Base-by-base conservation (phyloP, 2,797 vertebrate genomes). In the Ibycter americanus region DNA sequence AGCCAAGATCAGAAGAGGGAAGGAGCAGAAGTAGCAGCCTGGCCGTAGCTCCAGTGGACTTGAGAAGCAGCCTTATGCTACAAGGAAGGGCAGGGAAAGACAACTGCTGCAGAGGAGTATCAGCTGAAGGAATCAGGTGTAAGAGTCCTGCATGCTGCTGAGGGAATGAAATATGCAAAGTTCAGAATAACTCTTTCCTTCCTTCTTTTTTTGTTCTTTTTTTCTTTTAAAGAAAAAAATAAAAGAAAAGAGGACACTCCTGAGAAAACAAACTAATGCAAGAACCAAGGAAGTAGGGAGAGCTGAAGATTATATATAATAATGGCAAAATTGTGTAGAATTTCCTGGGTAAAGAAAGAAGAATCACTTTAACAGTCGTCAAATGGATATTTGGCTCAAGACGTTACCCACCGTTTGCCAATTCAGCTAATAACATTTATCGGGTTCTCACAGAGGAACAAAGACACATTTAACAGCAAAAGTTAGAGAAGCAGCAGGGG, bases 381-480 rank as follows among this genome's bases (percentile, higher is more conserved):
- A 93, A 92, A 93, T 3, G 1, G 81, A 66, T 77, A 76, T 77
- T 93, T 94, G 92, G 84, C 92, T 96, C 73, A 59, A 83, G 74
- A 87, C 1, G 5, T 80, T 84, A 83, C 62, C 31, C 74, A 73
- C 29, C 26, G 32, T 73, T 91, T 92, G 91, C 87, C 89, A 93
- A 14, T 87, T 83, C 84, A 88, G 87, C 82, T 85, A 85, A 92
- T 91, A 83, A 83, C 11, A 0, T 71, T 80, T 92, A 32, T 88
- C 71, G 81, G 61, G 78, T 63, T 80, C 83, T 91, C 76, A 74
- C 0, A 85, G 61, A 86, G 46, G 90, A 97, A 96, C 87, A 96
- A 93, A 96, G 95, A 89, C 82, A 76, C 67, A 62, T 92, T 95
- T 83, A 95, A 86, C 23, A 83, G 92, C 61, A 89, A 36, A 92